Base-by-base conservation (phyloP, 2,888 invertebrate species). In the Netelia inedita region DNA sequence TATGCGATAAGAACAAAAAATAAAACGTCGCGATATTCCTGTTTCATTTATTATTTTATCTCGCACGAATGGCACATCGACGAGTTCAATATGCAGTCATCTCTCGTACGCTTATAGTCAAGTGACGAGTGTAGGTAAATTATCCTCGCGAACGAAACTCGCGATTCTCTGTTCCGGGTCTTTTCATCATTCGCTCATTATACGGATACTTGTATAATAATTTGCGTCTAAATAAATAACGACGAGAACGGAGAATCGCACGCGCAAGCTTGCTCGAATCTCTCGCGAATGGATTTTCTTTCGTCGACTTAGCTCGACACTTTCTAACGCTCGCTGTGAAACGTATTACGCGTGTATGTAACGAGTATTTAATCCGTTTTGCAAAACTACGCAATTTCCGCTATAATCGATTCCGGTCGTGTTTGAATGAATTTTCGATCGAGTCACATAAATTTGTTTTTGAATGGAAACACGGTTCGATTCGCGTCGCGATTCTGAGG, bases 21-120 rank as follows among this genome's bases (percentile, higher is more conserved):
- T 53, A 19, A 0, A 71, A 16, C 28, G 57, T 19, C 41, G 68
- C 46, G 57, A 35, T 46, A 73, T 6, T 66, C 14, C n/a, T 28
- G 53, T 61, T 74, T 81, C 59, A 57, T 66, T 66, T 43, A 75
- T n/a, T 55, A 35, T 41, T 55, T 21, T 63, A 68, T 69, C 61
- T 16, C 35, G 41, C 57, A 50, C 23, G 43, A 10, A 41, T 28
- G n/a, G 23, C 28, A 41, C 46, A 23, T 66, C 8, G 53, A 41
- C 28, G 28, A 28, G 28, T 28, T 63, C 28, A 0, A 63, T 43
- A 5, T 50, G 69, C 41, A 28, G 3, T 23, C 1, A 23, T 23
- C 11, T 50, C 11, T 50, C n/a, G 50, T 50, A 50, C 14, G n/a
- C 2, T 0, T n/a, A 2, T n/a, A 2, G n/a, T n/a, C 50, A 11